These are phyloP conservation scores for Yoshiicerus persimilis DNA, from an alignment of 1,140 invertebrate species.

Conservation along the genomic window DNA sequence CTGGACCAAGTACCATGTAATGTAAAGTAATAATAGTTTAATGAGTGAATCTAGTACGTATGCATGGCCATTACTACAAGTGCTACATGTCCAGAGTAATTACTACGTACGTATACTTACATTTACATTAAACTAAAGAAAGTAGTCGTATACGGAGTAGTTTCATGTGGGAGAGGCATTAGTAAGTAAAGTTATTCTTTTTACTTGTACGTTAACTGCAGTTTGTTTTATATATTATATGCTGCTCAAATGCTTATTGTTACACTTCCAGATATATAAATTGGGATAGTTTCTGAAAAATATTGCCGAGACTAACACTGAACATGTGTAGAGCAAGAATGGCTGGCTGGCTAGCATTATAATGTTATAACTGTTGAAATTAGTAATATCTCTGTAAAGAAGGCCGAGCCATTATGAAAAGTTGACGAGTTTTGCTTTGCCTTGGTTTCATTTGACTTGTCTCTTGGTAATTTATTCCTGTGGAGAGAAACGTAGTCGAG, in stretches of 20 bases:
- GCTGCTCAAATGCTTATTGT: background rate
- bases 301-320: background rate
- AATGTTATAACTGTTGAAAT: background rate
- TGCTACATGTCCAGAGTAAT: background rate
- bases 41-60: background rate
- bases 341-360: background rate
- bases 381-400: background rate
- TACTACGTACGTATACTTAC: background rate
- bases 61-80: background rate
- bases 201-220: background rate
- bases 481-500: background rate
- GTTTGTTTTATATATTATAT: background rate
- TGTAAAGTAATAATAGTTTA: constrained; percentile 15
- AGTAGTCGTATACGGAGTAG: background rate
- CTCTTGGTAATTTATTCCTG: background rate
- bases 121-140: background rate
- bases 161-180: background rate
- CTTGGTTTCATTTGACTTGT: background rate
- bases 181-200: background rate
- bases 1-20: background rate
- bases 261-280: background rate
- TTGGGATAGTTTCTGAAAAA: background rate
- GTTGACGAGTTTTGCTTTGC: background rate
- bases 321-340: background rate
- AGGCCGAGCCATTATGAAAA: background rate